phyloP scores from a whole-genome alignment of 2,888 invertebrate genomes.

The Drosophila monieri region DNA sequence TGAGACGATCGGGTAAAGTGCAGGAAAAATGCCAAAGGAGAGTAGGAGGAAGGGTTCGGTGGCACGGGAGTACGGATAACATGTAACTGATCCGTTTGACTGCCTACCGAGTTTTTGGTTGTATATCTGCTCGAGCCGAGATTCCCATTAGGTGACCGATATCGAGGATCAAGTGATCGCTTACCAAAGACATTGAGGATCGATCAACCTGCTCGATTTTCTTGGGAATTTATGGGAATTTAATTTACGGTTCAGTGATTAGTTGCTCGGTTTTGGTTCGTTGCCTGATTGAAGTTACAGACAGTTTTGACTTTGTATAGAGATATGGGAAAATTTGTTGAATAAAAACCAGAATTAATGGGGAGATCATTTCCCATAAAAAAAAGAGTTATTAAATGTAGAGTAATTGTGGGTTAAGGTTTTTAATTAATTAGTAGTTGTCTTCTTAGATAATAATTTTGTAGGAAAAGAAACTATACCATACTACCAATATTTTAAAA shows the following conservation, averaged over 20 bases:
- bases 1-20: conserved; percentile 35
- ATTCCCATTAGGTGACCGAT: conserved; percentile 34
- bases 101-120: conserved; percentile 47
- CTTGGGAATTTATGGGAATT: conserved; percentile 37
- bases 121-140: conserved; percentile 9
- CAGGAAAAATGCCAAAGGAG: conserved; percentile 16
- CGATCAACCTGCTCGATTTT: conserved; percentile 35
- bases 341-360: conserved; percentile 10
- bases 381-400: background rate
- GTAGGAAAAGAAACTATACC: no score
- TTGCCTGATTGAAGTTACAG: conserved; percentile 1
- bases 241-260: conserved; percentile 49
- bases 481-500: no score
- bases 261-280: conserved; percentile 21
- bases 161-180: conserved; percentile 30
- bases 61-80: conserved; percentile 7
- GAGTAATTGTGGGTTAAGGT: background rate
- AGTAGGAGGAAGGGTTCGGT: conserved; percentile 24
- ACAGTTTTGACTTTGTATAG: conserved; percentile 1
- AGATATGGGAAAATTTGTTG: conserved; percentile 15
- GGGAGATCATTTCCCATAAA: conserved; percentile 5
- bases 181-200: conserved; percentile 12
- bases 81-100: conserved; percentile 68
- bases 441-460: background rate
- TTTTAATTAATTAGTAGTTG: background rate